Conservation (phyloP, 2,113 vertebrate species). For the Eubucco bourcierii region DNA sequence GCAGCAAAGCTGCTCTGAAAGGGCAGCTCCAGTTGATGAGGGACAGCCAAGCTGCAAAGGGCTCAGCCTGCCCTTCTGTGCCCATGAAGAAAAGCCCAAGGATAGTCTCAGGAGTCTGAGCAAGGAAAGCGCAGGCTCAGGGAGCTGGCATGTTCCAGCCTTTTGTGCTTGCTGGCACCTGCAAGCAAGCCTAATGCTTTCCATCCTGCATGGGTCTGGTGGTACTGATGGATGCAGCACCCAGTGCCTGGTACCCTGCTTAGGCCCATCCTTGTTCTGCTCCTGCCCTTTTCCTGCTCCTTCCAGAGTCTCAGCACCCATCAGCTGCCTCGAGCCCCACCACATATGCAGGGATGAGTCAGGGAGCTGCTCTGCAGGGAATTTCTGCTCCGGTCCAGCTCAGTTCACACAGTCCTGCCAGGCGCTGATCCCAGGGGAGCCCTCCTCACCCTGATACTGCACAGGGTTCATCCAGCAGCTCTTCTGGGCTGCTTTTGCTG, state of each 20-base stretch:
- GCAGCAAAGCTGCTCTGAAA: not conserved
- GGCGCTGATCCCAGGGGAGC: not conserved
- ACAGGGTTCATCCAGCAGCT: not conserved
- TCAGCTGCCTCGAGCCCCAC: not conserved
- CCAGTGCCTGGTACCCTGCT: not conserved
- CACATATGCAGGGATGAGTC: not conserved
- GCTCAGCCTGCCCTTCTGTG: not conserved
- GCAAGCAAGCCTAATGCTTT: not conserved
- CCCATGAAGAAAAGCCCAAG: not conserved
- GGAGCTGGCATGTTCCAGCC: not conserved
- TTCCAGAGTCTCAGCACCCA: not conserved
- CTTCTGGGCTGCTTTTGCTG: not conserved
- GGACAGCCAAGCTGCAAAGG: not conserved
- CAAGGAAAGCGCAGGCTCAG: not conserved
- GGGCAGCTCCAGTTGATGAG: not conserved
- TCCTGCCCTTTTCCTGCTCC: not conserved
- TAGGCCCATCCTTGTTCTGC: not conserved
- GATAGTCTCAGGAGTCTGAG: not conserved
- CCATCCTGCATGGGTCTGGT: not conserved
- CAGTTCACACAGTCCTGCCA: not conserved
- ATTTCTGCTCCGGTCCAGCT: not conserved
- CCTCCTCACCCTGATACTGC: not conserved
- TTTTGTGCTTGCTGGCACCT: not conserved
- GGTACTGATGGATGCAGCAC: not conserved
- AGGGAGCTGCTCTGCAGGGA: not conserved